Percentiles rank a stretch among this genome's conserved stretches.
These are phyloP conservation scores for Eospalax fontanierii DNA, from an alignment of 2,797 vertebrate species.

Conservation along the genomic window DNA sequence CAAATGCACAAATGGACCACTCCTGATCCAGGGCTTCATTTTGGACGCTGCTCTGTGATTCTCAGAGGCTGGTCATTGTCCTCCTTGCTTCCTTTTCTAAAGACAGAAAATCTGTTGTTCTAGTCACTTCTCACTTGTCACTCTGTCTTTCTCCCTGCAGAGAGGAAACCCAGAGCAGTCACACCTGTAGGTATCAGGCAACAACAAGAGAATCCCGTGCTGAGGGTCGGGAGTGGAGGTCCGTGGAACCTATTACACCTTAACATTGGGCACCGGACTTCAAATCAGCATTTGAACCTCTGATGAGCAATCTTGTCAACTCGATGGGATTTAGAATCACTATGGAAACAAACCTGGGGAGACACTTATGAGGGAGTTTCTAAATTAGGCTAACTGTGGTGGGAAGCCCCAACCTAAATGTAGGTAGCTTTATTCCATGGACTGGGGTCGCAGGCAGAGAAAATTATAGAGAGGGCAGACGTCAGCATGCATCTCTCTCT, in stretches of 20 bases:
- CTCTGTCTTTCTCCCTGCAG: background rate
- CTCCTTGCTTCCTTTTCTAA: background rate
- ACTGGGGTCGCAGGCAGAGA: background rate
- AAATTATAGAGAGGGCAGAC: background rate
- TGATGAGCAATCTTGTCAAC: background rate
- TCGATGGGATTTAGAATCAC: background rate
- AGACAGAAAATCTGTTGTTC: background rate
- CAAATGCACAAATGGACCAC: background rate
- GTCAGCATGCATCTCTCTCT: background rate
- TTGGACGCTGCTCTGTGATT: fast-evolving
- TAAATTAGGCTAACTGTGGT: background rate
- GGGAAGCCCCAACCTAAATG: background rate
- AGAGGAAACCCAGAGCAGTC: background rate
- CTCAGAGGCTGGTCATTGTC: background rate
- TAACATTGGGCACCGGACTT: background rate
- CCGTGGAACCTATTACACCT: too few species aligned
- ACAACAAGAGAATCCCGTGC: background rate
- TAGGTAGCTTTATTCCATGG: background rate
- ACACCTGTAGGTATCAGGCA: too few species aligned
- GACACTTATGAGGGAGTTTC: background rate
- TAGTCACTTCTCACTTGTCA: background rate
- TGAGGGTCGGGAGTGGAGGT: background rate
- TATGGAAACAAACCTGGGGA: background rate
- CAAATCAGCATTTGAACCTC: background rate
- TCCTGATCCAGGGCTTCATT: background rate